These are phyloP conservation scores for Sycon ciliatum DNA, from an alignment of 37 sponge, comb jelly and placozoan species.

Conservation along the genomic window DNA sequence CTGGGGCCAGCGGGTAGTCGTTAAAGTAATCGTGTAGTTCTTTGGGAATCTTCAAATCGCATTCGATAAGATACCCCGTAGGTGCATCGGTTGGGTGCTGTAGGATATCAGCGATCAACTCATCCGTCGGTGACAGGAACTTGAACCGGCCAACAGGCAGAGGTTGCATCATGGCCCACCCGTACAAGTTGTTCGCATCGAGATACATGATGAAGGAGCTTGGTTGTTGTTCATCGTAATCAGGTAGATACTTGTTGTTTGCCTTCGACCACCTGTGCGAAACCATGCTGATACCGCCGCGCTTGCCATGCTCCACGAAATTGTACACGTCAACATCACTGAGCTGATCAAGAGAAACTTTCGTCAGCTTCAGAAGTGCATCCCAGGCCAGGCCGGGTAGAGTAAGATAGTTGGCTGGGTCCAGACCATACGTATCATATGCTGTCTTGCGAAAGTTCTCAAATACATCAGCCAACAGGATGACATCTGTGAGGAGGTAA, in stretches of 20 bases:
- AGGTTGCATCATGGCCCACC: not conserved
- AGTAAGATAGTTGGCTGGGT: constrained; percentile 17
- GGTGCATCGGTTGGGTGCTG: not conserved
- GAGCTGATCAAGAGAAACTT: constrained; percentile 1
- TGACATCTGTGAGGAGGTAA: constrained; percentile 5
- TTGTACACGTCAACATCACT: constrained; percentile 11
- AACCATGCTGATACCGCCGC: constrained; percentile 18
- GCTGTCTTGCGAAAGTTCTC: not conserved
- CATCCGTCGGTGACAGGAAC: not conserved
- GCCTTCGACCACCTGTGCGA: constrained; percentile 1
- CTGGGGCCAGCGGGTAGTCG: constrained; percentile 13
- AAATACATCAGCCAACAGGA: constrained; percentile 11
- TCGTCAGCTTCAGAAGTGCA: constrained; percentile 9
- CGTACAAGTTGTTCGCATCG: not conserved
- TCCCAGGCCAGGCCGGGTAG: constrained; percentile 18
- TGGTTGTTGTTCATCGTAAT: constrained; percentile 2
- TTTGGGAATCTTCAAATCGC: not conserved
- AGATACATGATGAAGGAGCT: not conserved
- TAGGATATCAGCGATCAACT: not conserved
- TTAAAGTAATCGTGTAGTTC: constrained; percentile 12
- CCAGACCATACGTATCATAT: not conserved
- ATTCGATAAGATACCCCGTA: not conserved
- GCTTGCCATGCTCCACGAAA: constrained; percentile 5
- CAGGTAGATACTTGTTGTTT: constrained; percentile 2
- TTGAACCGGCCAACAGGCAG: not conserved